Percentiles rank a stretch among this genome's conserved stretches.
Conservation (phyloP, 2,888 invertebrate species). For the Synanthedon andrenaeformis region DNA sequence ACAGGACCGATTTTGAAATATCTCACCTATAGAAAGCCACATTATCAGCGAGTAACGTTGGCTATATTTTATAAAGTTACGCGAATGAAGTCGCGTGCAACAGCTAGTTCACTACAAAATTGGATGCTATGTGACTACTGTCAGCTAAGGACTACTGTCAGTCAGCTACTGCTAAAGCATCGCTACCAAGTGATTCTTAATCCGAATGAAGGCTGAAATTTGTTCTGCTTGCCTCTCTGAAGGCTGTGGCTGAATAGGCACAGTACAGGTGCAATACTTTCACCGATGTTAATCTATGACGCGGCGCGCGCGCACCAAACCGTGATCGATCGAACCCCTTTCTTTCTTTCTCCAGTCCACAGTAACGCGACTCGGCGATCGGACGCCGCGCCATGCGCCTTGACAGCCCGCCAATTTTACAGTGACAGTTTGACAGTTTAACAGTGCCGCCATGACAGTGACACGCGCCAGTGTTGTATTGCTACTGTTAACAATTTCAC, state of each 20-base stretch:
- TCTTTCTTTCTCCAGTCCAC: slow-evolving; percentile 44
- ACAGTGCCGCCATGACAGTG: slow-evolving; percentile 40
- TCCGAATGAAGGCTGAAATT: too few species aligned
- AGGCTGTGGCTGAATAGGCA: background rate
- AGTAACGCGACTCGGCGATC: slow-evolving; percentile 30
- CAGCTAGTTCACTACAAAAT: too few species aligned
- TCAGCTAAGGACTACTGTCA: too few species aligned
- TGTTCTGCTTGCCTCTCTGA: background rate
- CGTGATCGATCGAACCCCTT: slow-evolving; percentile 26
- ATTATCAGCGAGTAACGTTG: too few species aligned
- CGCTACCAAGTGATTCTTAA: too few species aligned
- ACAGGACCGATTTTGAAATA: too few species aligned
- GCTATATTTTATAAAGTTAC: too few species aligned
- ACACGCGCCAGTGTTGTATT: slow-evolving; percentile 21
- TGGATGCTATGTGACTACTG: too few species aligned
- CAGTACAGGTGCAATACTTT: background rate
- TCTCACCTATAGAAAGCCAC: too few species aligned
- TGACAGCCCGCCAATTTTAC: slow-evolving; percentile 21
- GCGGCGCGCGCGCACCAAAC: slow-evolving; percentile 16
- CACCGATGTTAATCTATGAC: background rate
- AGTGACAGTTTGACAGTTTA: slow-evolving; percentile 13
- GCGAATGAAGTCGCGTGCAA: too few species aligned
- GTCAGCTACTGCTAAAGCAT: too few species aligned
- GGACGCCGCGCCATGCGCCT: slow-evolving; percentile 43
- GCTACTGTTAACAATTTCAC: slow-evolving; percentile 23